A percentile compares a stretch with the other conserved stretches of the same genome.
Evolutionary conservation across 1,140 invertebrate species (phyloP).

Genomic region (Brachionus manjavacas): DNA sequence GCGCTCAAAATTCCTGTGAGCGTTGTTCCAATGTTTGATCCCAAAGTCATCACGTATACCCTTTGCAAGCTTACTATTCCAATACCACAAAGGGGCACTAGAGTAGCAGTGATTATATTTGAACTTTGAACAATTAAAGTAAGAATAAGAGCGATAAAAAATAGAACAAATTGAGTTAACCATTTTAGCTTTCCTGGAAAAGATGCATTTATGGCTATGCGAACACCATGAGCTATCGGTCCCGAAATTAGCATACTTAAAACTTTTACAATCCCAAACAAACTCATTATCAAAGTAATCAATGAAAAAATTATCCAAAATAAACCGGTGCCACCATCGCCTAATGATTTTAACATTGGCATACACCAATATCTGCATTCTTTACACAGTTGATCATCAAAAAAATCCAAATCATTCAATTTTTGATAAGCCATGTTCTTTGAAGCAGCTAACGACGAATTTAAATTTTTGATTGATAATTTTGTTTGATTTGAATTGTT

Average conservation of each 20-base stretch:
- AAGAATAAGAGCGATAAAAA: conserved; percentile 59
- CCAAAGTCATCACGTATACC: conserved; percentile 64
- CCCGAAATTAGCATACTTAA: conserved; percentile 48
- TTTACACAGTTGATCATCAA: background rate
- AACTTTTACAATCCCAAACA: conserved; percentile 35
- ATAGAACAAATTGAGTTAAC: conserved; percentile 60
- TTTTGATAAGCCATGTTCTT: background rate
- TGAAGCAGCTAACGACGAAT: background rate
- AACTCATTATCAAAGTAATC: background rate
- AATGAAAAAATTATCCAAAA: conserved; percentile 31
- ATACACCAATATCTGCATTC: conserved; percentile 32
- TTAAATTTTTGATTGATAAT: background rate
- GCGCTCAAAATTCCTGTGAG: conserved; percentile 62
- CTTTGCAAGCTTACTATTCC: conserved; percentile 64
- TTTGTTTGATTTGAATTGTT: background rate
- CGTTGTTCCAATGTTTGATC: conserved; percentile 66
- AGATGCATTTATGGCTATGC: conserved; percentile 62
- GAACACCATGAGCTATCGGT: conserved; percentile 59
- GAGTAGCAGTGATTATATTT: conserved; percentile 65
- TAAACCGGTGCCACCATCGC: conserved; percentile 27
- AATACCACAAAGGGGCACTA: conserved; percentile 65
- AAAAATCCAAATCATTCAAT: background rate
- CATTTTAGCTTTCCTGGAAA: conserved; percentile 56
- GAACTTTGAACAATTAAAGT: conserved; percentile 65
- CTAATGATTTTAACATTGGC: conserved; percentile 23